These are phyloP conservation scores for Microchirus variegatus DNA, from an alignment of 2,797 vertebrate genomes.

Conservation along the genomic window DNA sequence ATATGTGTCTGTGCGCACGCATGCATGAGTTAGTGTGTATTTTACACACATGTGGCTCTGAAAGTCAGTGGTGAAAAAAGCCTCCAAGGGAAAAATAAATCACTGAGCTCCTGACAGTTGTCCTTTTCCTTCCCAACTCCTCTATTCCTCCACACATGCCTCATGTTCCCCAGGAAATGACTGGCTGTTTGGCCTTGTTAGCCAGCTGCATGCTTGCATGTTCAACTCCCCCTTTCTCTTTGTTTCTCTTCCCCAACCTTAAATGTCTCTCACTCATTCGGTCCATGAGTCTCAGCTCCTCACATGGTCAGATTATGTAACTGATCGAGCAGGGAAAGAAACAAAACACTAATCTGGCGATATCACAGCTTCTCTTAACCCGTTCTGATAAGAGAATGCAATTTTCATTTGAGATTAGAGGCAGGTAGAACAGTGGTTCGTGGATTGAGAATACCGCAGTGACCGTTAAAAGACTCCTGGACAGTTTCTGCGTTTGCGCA, in stretches of 20 bases:
- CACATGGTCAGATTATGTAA: conserved; percentile 58
- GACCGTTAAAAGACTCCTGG: conserved; percentile 20
- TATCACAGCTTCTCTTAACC: conserved; percentile 37
- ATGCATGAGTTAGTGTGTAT: conserved; percentile 65
- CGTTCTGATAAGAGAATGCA: conserved; percentile 27
- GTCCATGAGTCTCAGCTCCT: conserved; percentile 42
- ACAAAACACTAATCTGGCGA: conserved; percentile 46
- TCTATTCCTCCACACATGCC: conserved; percentile 72
- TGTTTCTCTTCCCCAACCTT: conserved; percentile 41
- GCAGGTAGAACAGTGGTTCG: background rate
- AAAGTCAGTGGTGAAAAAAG: conserved; percentile 77
- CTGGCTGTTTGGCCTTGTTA: conserved; percentile 81
- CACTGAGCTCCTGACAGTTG: conserved; percentile 79
- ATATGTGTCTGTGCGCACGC: conserved; percentile 52
- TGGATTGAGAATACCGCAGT: conserved; percentile 23
- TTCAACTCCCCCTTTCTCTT: conserved; percentile 42
- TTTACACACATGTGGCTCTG: conserved; percentile 75
- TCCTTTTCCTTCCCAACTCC: conserved; percentile 78
- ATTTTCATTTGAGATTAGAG: background rate
- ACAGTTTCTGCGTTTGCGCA: conserved; percentile 23
- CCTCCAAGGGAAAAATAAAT: conserved; percentile 80
- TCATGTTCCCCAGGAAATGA: conserved; percentile 77
- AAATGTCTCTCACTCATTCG: conserved; percentile 56
- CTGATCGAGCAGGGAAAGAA: conserved; percentile 36
- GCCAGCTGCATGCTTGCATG: conserved; percentile 74